Conservation (phyloP, 2,797 vertebrate genomes). For the Sebastiscus albofasciatus region DNA sequence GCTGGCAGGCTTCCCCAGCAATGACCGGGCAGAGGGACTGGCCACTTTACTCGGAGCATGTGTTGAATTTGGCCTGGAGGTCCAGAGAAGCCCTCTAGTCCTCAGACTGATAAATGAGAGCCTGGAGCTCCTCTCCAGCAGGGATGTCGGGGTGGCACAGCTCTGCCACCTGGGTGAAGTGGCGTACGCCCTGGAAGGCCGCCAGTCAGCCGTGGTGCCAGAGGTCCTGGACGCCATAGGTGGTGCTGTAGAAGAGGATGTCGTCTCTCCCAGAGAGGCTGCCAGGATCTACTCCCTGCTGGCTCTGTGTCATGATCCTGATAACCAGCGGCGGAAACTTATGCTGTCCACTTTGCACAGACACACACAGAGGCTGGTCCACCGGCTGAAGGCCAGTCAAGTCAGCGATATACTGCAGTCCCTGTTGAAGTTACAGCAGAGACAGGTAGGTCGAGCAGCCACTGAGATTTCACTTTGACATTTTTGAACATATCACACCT, state of each 20-base stretch:
- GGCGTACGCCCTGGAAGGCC: conserved; percentile 18
- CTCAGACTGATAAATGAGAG: conserved; percentile 38
- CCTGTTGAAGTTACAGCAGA: conserved; percentile 31
- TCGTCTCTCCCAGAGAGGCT: conserved; percentile 12
- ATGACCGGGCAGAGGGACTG: conserved; percentile 27
- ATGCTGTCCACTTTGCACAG: conserved; percentile 30
- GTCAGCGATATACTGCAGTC: conserved; percentile 40
- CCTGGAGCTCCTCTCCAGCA: conserved; percentile 16
- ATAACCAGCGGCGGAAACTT: conserved; percentile 9
- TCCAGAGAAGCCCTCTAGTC: conserved; percentile 1
- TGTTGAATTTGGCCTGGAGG: conserved; percentile 36
- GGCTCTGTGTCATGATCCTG: conserved; percentile 9
- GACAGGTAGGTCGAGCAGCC: not conserved
- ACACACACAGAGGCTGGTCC: conserved; percentile 32
- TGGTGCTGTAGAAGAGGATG: not conserved
- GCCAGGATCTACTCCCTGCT: conserved; percentile 41
- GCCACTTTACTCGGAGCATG: conserved; percentile 35
- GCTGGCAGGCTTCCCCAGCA: conserved; percentile 18
- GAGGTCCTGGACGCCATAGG: conserved; percentile 27
- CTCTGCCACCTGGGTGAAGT: conserved; percentile 50
- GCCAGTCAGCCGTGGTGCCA: conserved; percentile 2
- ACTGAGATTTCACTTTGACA: not conserved
- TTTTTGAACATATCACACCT: not conserved
- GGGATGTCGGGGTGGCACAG: conserved; percentile 23
- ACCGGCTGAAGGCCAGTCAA: conserved; percentile 18